Base-by-base conservation (phyloP, 2,888 invertebrate species). In the Lordiphosa fenestrarum region DNA sequence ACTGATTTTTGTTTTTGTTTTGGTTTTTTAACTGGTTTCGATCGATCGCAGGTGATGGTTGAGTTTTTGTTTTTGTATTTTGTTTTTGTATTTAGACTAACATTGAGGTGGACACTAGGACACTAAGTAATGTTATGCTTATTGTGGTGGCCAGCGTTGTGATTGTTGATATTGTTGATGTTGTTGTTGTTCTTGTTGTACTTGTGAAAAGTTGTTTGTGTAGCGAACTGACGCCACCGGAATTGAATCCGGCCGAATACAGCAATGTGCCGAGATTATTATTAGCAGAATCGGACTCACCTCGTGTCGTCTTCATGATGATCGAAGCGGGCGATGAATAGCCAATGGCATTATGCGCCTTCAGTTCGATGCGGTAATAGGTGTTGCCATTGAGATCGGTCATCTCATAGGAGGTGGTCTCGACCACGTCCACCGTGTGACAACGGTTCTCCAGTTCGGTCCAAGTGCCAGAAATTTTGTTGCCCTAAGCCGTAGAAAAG, bases 291-390 rank as follows among this genome's bases (percentile, higher is more conserved):
- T 89, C 87, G 85, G 91, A 92, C 95, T 95, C 94, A 96, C 96
- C 96, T 92, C 94, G 92, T 85, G 95, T 94, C 69, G 97, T 97
- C 91, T 94, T 95, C 89, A 97, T 92, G 87, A 94, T 92, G 73
- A 95, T 92, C 86, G 93, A 92, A 39, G 94, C 94, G 1, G 96
- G 94, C 60, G 92, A 91, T 83, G 97, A 96, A 90, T 91, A 93
- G 56, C 97, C 98, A 66, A 97, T 94, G 21, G 92, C 90, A 89
- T 98, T 98, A 88, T 94, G 95, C 41, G 97, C 98, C 72, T 93
- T 91, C 56, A 98, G 91, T 86, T 96, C 95, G 84, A 96, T 93
- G 85, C 93, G 93, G 91, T 98, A 98, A 71, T 93, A 93, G 4
- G 95, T 95, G 87, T 96, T 95, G 0, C 96, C 93, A 52, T 91